Conservation (phyloP, 1,140 invertebrate species). For the Caligus rogercresseyi region DNA sequence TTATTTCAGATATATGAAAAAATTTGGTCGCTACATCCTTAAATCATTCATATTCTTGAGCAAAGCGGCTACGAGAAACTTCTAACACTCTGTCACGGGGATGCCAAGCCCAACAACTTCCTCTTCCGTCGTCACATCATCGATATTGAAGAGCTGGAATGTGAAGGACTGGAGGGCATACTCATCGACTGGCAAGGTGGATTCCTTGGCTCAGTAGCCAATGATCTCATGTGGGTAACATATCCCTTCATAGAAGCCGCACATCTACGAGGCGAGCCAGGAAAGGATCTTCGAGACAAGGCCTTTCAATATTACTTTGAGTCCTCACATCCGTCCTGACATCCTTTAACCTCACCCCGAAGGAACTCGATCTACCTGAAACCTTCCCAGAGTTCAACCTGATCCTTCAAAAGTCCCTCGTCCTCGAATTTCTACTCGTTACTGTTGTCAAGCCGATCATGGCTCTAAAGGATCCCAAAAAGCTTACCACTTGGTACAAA, state of each 20-base stretch:
- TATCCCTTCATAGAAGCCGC: conserved; percentile 13
- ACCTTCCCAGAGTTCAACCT: conserved; percentile 3
- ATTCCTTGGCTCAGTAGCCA: conserved; percentile 15
- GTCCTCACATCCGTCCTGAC: conserved; percentile 1
- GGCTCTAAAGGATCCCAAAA: conserved; percentile 7
- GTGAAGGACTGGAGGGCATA: conserved; percentile 19
- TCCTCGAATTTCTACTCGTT: conserved; percentile 18
- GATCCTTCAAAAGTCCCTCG: conserved; percentile 5
- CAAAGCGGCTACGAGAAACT: conserved; percentile 1
- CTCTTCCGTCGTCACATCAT: conserved; percentile 12
- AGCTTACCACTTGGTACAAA: conserved; percentile 14
- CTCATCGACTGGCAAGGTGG: conserved; percentile 20
- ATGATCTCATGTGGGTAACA: conserved; percentile 20
- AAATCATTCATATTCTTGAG: conserved; percentile 14
- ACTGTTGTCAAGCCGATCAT: conserved; percentile 17
- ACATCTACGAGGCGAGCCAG: not conserved
- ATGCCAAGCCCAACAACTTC: conserved; percentile 21
- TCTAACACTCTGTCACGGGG: conserved; percentile 15
- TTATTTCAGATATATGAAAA: conserved; percentile 15
- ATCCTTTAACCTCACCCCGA: not conserved
- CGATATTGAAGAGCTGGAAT: conserved; percentile 19
- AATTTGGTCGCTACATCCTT: conserved; percentile 9
- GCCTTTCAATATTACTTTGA: conserved; percentile 16
- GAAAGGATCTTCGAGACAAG: not conserved
- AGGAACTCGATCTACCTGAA: conserved; percentile 10